Evolutionary conservation across 2,797 vertebrate species (phyloP).

Genomic region (Gallinago nigripennis): DNA sequence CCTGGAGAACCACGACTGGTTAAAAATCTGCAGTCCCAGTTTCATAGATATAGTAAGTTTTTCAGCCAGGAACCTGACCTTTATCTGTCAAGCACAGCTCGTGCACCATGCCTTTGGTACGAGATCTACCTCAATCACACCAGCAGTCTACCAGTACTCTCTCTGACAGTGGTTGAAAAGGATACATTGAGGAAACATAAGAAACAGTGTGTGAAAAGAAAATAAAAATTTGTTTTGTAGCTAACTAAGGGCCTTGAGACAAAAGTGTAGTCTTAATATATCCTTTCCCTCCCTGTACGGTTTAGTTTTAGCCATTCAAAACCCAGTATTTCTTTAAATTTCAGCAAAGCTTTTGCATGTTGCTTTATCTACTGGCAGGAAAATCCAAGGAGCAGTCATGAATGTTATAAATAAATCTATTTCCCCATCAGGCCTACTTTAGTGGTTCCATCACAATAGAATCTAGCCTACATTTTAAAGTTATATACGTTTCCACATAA

Average conservation of each 20-base stretch:
- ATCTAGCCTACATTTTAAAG: neutral
- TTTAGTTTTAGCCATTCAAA: neutral
- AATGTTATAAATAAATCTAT: neutral
- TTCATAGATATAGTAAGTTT: accelerated
- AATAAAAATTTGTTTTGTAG: neutral
- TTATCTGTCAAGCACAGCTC: neutral
- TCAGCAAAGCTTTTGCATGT: neutral
- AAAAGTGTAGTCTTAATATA: neutral
- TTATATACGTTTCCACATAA: accelerated
- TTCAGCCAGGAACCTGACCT: neutral
- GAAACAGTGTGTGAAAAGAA: neutral
- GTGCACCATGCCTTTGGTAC: neutral
- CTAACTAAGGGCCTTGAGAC: neutral
- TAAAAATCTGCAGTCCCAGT: neutral
- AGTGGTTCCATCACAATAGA: neutral
- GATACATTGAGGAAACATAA: neutral
- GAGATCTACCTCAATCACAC: neutral
- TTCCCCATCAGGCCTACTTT: neutral
- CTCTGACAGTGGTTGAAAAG: neutral
- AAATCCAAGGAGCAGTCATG: neutral
- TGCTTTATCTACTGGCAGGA: neutral
- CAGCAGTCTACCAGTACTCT: neutral
- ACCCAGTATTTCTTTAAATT: neutral
- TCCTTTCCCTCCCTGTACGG: neutral
- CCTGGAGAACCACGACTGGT: neutral